Percentiles rank a stretch among this genome's conserved stretches.
These are phyloP conservation scores for Drosophila colorata DNA, from an alignment of 2,888 invertebrate genomes.

Conservation along the genomic window DNA sequence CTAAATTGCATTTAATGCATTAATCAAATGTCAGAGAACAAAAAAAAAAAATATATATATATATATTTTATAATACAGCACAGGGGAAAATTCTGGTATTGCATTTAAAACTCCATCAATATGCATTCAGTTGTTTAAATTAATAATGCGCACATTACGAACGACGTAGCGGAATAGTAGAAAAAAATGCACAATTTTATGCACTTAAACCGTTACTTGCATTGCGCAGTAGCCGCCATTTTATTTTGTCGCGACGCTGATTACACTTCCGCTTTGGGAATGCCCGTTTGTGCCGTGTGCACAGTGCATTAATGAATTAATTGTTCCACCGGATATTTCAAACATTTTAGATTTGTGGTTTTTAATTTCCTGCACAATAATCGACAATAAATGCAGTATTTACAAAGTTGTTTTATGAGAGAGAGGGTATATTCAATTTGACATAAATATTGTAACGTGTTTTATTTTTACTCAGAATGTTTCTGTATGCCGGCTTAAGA, in stretches of 20 bases:
- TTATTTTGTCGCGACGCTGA: constrained; percentile 56
- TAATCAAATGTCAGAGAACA: constrained; percentile 66
- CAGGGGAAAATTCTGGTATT: constrained; percentile 4
- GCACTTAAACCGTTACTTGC: constrained; percentile 53
- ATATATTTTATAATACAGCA: background rate
- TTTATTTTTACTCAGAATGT: too few relatives aligned
- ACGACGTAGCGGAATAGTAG: background rate
- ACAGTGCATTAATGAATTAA: constrained; percentile 75
- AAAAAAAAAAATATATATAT: background rate
- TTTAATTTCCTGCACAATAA: constrained; percentile 80
- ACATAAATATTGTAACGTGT: too few relatives aligned
- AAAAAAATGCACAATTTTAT: constrained; percentile 11
- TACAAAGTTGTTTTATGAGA: background rate
- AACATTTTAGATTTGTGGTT: constrained; percentile 81
- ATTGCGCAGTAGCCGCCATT: constrained; percentile 29
- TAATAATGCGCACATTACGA: constrained; percentile 65
- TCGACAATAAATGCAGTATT: constrained; percentile 43
- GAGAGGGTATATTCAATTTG: background rate
- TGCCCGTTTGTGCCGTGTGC: constrained; percentile 12
- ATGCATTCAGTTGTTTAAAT: constrained; percentile 70
- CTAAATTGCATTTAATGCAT: constrained; percentile 70
- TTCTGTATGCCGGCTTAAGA: too few relatives aligned
- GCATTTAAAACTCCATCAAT: constrained; percentile 71
- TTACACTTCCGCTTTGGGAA: constrained; percentile 69
- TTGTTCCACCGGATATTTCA: constrained; percentile 80